Evolutionary conservation across 2,888 invertebrate genomes (phyloP).

Genomic region (Agapetus fuscipes): DNA sequence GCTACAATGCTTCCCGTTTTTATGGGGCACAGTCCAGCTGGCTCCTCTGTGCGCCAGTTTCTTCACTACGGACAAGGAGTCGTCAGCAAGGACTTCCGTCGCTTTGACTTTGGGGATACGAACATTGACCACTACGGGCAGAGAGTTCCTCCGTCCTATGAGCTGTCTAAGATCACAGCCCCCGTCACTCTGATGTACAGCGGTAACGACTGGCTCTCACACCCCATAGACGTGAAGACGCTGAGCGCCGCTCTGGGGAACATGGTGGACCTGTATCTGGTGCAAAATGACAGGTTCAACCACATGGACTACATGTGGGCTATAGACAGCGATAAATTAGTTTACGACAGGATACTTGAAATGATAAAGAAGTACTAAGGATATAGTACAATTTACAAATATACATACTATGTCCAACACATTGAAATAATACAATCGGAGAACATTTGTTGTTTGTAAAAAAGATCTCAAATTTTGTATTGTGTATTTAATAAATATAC

Average conservation of each 20-base stretch:
- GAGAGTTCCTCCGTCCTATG: conserved; percentile 30
- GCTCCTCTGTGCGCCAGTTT: conserved; percentile 45
- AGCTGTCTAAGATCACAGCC: conserved; percentile 27
- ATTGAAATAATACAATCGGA: too few species aligned
- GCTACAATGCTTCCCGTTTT: conserved; percentile 46
- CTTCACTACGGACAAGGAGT: conserved; percentile 36
- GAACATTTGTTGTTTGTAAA: too few species aligned
- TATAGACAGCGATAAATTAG: conserved; percentile 21
- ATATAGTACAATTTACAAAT: too few species aligned
- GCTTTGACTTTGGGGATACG: conserved; percentile 30
- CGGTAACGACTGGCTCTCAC: conserved; percentile 29
- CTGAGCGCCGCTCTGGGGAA: conserved; percentile 21
- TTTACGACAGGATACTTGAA: conserved; percentile 21
- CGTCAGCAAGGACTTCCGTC: conserved; percentile 30
- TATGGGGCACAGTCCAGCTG: conserved; percentile 43
- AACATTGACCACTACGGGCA: conserved; percentile 24
- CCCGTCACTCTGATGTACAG: conserved; percentile 33
- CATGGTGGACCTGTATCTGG: conserved; percentile 23
- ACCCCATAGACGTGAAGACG: conserved; percentile 6
- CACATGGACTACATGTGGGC: conserved; percentile 26
- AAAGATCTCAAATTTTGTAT: too few species aligned
- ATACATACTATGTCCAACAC: too few species aligned
- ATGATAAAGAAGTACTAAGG: too few species aligned
- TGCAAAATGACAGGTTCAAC: conserved; percentile 23
- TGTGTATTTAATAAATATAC: too few species aligned